Conservation (phyloP, 2,797 vertebrate genomes). For the Lemur catta region DNA sequence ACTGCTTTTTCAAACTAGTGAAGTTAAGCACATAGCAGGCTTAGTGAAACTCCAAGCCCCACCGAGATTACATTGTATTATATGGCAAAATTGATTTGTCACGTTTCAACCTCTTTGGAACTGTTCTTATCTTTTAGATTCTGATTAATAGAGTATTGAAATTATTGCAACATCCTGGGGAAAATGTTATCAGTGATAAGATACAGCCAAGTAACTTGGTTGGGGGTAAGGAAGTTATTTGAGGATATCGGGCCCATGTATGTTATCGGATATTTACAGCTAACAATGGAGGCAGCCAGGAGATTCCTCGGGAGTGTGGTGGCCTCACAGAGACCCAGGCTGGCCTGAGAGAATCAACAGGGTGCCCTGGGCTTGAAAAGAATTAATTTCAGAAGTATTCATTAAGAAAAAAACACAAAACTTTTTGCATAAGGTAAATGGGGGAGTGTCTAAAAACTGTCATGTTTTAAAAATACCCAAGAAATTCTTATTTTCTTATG, state of each 20-base stretch:
- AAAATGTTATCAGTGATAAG: neutral
- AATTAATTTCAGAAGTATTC: neutral
- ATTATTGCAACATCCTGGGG: neutral
- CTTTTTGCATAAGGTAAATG: neutral
- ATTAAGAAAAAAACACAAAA: neutral
- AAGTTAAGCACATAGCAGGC: neutral
- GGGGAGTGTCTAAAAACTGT: neutral
- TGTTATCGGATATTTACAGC: neutral
- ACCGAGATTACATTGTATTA: neutral
- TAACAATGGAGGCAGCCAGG: accelerated
- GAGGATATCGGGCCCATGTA: neutral
- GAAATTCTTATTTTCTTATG: neutral
- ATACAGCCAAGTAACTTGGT: neutral
- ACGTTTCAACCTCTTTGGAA: neutral
- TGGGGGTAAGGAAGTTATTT: neutral
- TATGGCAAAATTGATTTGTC: neutral
- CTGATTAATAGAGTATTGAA: neutral
- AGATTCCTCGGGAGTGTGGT: accelerated
- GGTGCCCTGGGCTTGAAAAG: neutral
- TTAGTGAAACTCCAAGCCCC: neutral
- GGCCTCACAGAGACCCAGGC: neutral
- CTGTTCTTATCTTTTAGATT: neutral
- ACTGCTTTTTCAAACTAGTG: neutral
- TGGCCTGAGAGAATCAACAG: neutral
- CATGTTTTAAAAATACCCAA: neutral